A percentile compares a stretch with the other conserved stretches of the same genome.
Conservation (phyloP, 2,797 vertebrate species). For the Gephyroberyx darwinii region DNA sequence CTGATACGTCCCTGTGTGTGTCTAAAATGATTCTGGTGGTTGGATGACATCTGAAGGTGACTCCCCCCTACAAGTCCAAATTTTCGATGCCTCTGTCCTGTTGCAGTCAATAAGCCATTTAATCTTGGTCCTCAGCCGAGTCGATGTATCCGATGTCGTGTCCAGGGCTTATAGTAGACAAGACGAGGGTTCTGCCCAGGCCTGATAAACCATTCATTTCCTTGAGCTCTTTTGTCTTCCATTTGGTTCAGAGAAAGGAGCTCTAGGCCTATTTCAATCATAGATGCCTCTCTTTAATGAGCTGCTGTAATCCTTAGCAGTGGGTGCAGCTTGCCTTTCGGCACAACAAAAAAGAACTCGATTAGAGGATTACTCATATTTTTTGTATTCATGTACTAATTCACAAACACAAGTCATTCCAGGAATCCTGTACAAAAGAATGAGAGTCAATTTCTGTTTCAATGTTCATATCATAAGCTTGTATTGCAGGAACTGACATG, state of each 20-base stretch:
- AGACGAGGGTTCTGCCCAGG: slow-evolving; percentile 73
- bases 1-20: slow-evolving; percentile 30
- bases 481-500: slow-evolving; percentile 34
- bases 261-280: slow-evolving; percentile 83
- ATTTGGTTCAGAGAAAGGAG: slow-evolving; percentile 75
- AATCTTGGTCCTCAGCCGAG: slow-evolving; percentile 77
- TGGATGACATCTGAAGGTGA: slow-evolving; percentile 81
- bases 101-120: slow-evolving; percentile 86
- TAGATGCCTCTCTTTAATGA: slow-evolving; percentile 81
- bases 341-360: slow-evolving; percentile 73
- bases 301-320: slow-evolving; percentile 80
- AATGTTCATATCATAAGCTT: slow-evolving; percentile 44
- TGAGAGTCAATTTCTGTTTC: slow-evolving; percentile 41
- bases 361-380: slow-evolving; percentile 82
- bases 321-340: slow-evolving; percentile 68
- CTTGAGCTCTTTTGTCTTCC: slow-evolving; percentile 81
- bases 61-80: slow-evolving; percentile 63
- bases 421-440: slow-evolving; percentile 57
- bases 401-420: slow-evolving; percentile 76
- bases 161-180: slow-evolving; percentile 75
- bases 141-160: slow-evolving; percentile 76
- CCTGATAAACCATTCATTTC: slow-evolving; percentile 84
- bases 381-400: slow-evolving; percentile 77
- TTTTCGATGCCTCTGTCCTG: slow-evolving; percentile 72
- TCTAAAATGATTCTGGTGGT: slow-evolving; percentile 41